A percentile compares a stretch with the other conserved stretches of the same genome.
Conservation (phyloP, 2,797 vertebrate genomes). For the Microctenopoma lineatum region DNA sequence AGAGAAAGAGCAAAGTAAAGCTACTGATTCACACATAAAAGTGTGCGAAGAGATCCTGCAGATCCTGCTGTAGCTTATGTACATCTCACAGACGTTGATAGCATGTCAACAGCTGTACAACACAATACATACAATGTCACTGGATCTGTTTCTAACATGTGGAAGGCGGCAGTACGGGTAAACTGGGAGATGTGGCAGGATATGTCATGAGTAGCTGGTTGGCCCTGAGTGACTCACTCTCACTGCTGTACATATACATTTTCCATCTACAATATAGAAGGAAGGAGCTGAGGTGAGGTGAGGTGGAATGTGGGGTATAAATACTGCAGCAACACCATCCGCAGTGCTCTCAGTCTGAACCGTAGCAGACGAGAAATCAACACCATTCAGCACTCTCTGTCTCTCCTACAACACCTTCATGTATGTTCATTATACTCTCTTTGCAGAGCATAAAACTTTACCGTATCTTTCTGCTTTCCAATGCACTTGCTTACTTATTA, state of each 20-base stretch:
- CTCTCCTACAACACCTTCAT: slow-evolving; percentile 35
- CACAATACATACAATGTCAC: slow-evolving; percentile 15
- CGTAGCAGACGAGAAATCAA: slow-evolving; percentile 64
- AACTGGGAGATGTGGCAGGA: slow-evolving; percentile 6
- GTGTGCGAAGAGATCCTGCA: slow-evolving; percentile 26
- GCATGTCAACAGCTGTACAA: slow-evolving; percentile 38
- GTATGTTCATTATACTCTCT: slow-evolving; percentile 25
- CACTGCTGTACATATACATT: slow-evolving; percentile 39
- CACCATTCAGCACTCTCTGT: slow-evolving; percentile 41
- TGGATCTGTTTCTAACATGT: background rate
- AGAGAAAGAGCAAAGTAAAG: slow-evolving; percentile 37
- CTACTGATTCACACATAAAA: slow-evolving; percentile 38
- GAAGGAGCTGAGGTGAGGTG: slow-evolving; percentile 67
- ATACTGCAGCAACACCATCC: slow-evolving; percentile 78
- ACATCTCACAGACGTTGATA: slow-evolving; percentile 28
- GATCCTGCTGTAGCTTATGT: slow-evolving; percentile 19
- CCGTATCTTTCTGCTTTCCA: background rate
- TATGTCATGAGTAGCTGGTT: slow-evolving; percentile 34
- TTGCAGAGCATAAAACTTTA: slow-evolving; percentile 31
- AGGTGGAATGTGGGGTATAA: slow-evolving; percentile 72
- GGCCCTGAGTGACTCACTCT: slow-evolving; percentile 41
- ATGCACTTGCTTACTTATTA: background rate
- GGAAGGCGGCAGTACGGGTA: slow-evolving; percentile 7
- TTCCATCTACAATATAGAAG: slow-evolving; percentile 46
- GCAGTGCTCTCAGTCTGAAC: slow-evolving; percentile 77